Conservation (phyloP, 2,113 vertebrate species). For the Ranitomeya variabilis region DNA sequence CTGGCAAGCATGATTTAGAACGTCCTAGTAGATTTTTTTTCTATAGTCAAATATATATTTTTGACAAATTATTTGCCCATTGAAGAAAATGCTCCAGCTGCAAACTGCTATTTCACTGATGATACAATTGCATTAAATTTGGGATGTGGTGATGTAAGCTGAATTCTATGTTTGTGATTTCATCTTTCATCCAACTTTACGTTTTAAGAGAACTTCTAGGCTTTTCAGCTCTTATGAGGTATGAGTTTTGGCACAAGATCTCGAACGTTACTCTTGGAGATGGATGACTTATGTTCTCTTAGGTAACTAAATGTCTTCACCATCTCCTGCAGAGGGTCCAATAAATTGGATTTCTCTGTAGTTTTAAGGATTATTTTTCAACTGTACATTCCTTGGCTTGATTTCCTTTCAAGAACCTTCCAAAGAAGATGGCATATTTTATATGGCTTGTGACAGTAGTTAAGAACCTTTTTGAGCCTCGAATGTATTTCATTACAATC, state of each 20-base stretch:
- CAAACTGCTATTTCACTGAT: background rate
- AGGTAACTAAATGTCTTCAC: slow-evolving; percentile 7
- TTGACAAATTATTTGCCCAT: background rate
- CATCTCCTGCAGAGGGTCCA: background rate
- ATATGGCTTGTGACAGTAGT: background rate
- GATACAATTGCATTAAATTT: background rate
- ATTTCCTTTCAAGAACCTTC: slow-evolving; percentile 6
- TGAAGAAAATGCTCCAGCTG: too few relatives aligned
- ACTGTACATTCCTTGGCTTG: background rate
- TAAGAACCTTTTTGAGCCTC: background rate
- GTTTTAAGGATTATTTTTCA: slow-evolving; percentile 6
- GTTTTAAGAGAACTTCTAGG: background rate
- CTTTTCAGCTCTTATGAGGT: slow-evolving; percentile 11
- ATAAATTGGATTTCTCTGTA: slow-evolving; percentile 22
- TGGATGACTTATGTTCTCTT: slow-evolving; percentile 5
- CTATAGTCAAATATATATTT: background rate
- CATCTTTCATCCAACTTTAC: slow-evolving; percentile 26
- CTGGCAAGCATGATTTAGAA: too few relatives aligned
- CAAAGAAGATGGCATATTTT: background rate
- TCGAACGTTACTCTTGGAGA: background rate
- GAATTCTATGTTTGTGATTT: background rate
- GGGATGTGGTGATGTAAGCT: background rate
- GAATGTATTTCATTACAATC: background rate
- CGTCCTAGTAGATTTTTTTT: background rate
- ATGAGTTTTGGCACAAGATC: background rate